Percentiles rank a stretch among this genome's conserved stretches.
phyloP scores from a whole-genome alignment of 2,113 vertebrate species.

The Potamarius usumacintae region DNA sequence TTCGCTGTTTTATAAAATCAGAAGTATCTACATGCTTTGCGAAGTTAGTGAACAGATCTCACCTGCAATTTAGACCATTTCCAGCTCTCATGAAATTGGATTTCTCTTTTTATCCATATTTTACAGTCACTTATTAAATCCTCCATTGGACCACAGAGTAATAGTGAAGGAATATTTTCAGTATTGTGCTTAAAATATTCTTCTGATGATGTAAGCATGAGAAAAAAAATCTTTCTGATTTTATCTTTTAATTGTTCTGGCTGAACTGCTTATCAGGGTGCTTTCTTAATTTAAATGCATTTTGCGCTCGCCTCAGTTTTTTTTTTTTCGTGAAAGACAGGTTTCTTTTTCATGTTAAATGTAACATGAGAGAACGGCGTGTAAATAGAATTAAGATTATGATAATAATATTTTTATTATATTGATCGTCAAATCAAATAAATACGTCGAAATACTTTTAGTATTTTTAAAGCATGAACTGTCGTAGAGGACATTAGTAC shows the following conservation, averaged over 20 bases:
- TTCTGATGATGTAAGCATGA: neutral
- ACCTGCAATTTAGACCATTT: neutral
- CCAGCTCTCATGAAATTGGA: neutral
- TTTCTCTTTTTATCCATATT: neutral
- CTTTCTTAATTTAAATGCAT: neutral
- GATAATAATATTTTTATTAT: too few relatives aligned
- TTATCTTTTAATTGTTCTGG: conserved; percentile 6
- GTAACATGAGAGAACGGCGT: neutral
- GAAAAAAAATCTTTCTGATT: neutral
- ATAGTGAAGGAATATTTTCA: neutral
- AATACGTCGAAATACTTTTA: too few relatives aligned
- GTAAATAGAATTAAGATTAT: neutral
- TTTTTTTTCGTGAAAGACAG: neutral
- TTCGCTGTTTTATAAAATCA: too few relatives aligned
- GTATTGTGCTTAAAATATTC: neutral
- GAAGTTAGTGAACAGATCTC: neutral
- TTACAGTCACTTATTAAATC: neutral
- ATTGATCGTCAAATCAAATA: too few relatives aligned
- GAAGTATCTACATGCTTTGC: neutral
- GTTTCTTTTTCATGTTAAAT: neutral
- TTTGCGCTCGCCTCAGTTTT: too few relatives aligned
- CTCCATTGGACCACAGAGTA: neutral
- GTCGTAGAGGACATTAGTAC: neutral
- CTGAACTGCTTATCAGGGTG: neutral
- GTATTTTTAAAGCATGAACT: neutral